phyloP scores from a whole-genome alignment of 2,113 vertebrate genomes.

The Rhea americana region DNA sequence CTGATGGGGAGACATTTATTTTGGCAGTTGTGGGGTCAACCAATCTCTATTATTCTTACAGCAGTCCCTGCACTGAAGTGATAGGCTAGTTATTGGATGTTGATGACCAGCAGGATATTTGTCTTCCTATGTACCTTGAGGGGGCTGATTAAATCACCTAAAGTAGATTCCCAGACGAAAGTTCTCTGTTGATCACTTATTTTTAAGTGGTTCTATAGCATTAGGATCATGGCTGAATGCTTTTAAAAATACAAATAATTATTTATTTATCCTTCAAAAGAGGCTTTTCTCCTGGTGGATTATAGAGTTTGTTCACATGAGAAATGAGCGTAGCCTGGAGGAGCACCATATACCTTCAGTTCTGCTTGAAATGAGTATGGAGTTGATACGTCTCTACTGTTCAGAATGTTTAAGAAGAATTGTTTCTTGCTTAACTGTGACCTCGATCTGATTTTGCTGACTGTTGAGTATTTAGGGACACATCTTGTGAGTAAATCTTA shows the following conservation, averaged over 20 bases:
- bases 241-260: conserved; percentile 68
- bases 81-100: not conserved
- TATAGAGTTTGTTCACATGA: conserved; percentile 34
- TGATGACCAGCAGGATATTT: not conserved
- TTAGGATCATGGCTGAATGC: conserved; percentile 37
- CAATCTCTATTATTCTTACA: not conserved
- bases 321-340: conserved; percentile 48
- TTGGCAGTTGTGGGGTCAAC: not conserved
- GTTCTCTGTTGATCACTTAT: conserved; percentile 30
- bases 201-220: conserved; percentile 32
- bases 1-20: not conserved
- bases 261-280: conserved; percentile 63
- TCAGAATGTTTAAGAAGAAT: not conserved
- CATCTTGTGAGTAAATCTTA: not conserved
- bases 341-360: conserved; percentile 27
- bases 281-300: conserved; percentile 48
- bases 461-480: not conserved
- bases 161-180: not conserved
- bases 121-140: not conserved
- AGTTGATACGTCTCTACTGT: not conserved
- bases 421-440: not conserved
- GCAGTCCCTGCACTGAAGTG: not conserved
- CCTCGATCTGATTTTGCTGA: conserved; percentile 4
- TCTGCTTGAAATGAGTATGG: conserved; percentile 12
- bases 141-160: not conserved